These are phyloP conservation scores for Drosophila willistoni DNA, from an alignment of 1,140 invertebrate species.

Conservation along the genomic window DNA sequence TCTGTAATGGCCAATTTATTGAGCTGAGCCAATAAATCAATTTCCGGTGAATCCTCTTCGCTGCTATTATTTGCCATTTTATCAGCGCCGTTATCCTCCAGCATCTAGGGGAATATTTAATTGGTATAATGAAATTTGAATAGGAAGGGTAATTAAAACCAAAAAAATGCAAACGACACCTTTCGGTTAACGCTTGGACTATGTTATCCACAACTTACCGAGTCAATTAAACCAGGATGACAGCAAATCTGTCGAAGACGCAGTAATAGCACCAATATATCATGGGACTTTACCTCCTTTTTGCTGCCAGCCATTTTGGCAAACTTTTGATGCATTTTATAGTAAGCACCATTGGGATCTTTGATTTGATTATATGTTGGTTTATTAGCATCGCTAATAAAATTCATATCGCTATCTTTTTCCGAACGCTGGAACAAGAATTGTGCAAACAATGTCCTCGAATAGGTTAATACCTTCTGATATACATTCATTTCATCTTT, in stretches of 20 bases:
- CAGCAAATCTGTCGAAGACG: constrained; percentile 94
- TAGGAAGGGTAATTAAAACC: not conserved
- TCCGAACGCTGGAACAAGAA: constrained; percentile 90
- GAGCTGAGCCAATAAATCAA: constrained; percentile 86
- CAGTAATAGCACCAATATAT: constrained; percentile 92
- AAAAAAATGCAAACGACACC: not conserved
- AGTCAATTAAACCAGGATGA: constrained; percentile 91
- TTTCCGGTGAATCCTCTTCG: constrained; percentile 80
- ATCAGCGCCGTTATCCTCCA: constrained; percentile 84
- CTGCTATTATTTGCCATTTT: constrained; percentile 82
- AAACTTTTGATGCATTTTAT: constrained; percentile 86
- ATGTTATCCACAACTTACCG: constrained; percentile 40
- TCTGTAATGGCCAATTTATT: constrained; percentile 85
- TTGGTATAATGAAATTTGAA: no score
- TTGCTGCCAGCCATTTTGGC: constrained; percentile 85
- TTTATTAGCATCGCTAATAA: constrained; percentile 52
- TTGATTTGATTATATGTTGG: constrained; percentile 73
- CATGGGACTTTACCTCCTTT: constrained; percentile 87
- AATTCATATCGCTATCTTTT: constrained; percentile 84
- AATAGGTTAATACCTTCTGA: constrained; percentile 89
- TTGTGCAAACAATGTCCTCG: constrained; percentile 89
- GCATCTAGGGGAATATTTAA: constrained; percentile 83
- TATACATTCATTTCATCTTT: constrained; percentile 90
- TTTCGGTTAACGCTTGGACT: not conserved
- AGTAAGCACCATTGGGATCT: constrained; percentile 84